Percentiles rank a stretch among this genome's conserved stretches.
These are phyloP conservation scores for Neomorphus geoffroyi DNA, from an alignment of 2,797 vertebrate species.

Conservation along the genomic window DNA sequence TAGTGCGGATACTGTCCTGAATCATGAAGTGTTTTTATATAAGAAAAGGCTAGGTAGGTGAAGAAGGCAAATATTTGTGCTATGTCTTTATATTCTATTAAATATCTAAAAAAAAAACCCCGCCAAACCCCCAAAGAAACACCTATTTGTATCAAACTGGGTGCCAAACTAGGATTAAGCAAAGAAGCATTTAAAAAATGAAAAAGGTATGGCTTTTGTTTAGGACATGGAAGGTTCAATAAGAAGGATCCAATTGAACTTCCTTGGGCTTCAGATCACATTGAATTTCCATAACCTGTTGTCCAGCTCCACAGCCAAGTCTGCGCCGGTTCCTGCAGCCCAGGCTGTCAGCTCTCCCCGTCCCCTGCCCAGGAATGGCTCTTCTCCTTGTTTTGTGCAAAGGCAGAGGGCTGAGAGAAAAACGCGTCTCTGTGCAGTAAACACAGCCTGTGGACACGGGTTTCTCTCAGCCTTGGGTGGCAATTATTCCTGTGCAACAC, in stretches of 20 bases:
- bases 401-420: background rate
- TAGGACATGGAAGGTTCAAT: background rate
- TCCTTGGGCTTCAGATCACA: background rate
- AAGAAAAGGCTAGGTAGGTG: background rate
- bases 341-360: background rate
- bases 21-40: background rate
- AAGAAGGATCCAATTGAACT: background rate
- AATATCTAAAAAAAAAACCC: background rate
- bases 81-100: background rate
- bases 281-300: background rate
- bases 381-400: background rate
- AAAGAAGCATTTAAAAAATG: background rate
- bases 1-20: background rate
- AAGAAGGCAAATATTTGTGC: background rate
- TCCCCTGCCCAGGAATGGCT: background rate
- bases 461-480: background rate
- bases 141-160: background rate
- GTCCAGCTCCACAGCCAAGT: too few relatives aligned
- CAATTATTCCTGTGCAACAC: conserved; percentile 64
- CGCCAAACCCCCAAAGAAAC: background rate
- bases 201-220: background rate
- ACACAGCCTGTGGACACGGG: background rate
- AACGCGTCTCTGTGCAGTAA: background rate
- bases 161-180: background rate
- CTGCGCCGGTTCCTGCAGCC: rapidly evolving